Percentiles rank a stretch among this genome's conserved stretches.
Conservation (phyloP, 2,888 invertebrate genomes). For the Drosophila ustulata region DNA sequence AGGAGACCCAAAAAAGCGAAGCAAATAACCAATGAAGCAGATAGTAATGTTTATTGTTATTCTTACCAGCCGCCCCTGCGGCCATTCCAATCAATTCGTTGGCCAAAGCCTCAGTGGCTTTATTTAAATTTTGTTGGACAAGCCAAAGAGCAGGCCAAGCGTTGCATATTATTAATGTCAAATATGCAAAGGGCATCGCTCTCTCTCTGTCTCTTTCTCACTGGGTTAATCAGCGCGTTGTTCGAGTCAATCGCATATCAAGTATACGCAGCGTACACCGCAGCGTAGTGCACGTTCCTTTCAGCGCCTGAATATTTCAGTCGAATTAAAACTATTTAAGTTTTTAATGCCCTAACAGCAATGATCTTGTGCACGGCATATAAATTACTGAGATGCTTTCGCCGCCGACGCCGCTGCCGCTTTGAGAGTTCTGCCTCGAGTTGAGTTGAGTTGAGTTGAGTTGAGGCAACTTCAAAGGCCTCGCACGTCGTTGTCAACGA, state of each 20-base stretch:
- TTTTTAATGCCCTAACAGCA: conserved; percentile 78
- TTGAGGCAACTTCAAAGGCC: conserved; percentile 67
- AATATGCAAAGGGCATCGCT: conserved; percentile 12
- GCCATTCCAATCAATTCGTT: conserved; percentile 76
- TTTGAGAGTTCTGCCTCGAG: conserved; percentile 4
- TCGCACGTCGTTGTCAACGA: conserved; percentile 63
- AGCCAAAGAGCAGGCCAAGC: conserved; percentile 36
- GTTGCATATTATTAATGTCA: conserved; percentile 60
- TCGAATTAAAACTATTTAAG: conserved; percentile 80
- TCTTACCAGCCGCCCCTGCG: conserved; percentile 56
- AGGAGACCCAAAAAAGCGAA: conserved; percentile 30
- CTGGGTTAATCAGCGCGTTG: neutral
- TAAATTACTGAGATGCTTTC: conserved; percentile 64
- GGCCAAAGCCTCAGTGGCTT: conserved; percentile 29
- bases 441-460: neutral
- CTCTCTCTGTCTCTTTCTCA: neutral
- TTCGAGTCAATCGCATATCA: conserved; percentile 12
- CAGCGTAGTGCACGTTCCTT: conserved; percentile 35
- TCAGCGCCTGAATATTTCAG: conserved; percentile 64
- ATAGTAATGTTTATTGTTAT: conserved; percentile 80
- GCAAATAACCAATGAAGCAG: conserved; percentile 79
- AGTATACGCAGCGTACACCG: conserved; percentile 50
- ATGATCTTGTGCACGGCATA: conserved; percentile 78
- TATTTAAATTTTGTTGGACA: conserved; percentile 54
- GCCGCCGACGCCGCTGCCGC: neutral